Percentiles rank a stretch among this genome's conserved stretches.
Evolutionary conservation across 1,140 invertebrate genomes (phyloP).

Genomic region (Harlomillsia oculata): DNA sequence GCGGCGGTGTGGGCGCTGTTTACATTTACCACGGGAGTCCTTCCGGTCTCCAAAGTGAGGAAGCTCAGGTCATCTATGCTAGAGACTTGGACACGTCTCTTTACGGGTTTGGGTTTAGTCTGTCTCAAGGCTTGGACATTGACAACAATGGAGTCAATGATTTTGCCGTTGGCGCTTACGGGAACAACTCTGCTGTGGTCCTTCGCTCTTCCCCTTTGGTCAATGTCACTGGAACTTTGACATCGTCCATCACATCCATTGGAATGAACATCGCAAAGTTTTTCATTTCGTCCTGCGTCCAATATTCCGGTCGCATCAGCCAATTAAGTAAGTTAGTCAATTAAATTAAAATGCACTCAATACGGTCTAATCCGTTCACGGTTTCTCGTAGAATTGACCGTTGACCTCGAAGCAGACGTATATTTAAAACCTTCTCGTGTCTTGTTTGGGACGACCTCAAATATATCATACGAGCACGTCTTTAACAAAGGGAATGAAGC

Average conservation of each 20-base stretch:
- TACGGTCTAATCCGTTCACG: too few species aligned
- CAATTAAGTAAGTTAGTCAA: too few species aligned
- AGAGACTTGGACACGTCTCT: constrained; percentile 15
- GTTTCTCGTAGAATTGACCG: too few species aligned
- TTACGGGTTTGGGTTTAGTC: constrained; percentile 41
- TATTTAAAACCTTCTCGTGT: too few species aligned
- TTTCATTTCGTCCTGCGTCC: too few species aligned
- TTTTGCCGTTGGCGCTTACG: constrained; percentile 37
- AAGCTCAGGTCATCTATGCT: constrained; percentile 26
- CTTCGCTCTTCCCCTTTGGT: constrained; percentile 32
- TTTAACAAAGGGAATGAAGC: too few species aligned
- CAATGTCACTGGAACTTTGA: neutral
- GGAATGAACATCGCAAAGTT: too few species aligned
- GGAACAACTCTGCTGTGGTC: constrained; percentile 34
- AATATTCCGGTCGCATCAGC: too few species aligned
- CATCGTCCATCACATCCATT: neutral
- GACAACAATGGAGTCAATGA: constrained; percentile 45
- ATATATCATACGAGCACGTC: too few species aligned
- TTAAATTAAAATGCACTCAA: too few species aligned
- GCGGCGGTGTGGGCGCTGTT: constrained; percentile 42
- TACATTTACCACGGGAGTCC: constrained; percentile 48
- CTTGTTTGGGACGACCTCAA: too few species aligned
- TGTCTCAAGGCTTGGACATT: constrained; percentile 42
- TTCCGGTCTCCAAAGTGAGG: constrained; percentile 2
- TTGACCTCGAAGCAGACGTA: too few species aligned